Conservation (phyloP, 2,113 vertebrate genomes). For the Paratilapia polleni region DNA sequence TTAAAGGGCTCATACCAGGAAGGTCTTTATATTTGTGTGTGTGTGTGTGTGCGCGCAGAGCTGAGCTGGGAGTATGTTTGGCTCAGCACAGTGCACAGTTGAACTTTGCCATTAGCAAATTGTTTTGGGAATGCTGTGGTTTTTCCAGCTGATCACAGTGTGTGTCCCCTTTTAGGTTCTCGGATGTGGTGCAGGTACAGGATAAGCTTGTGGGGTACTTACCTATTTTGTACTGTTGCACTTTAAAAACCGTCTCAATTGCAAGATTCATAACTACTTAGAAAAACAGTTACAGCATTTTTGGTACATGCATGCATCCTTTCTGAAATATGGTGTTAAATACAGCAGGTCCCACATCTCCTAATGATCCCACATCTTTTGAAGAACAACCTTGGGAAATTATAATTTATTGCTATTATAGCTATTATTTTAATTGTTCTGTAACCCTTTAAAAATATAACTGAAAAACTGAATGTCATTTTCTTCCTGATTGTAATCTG, state of each 20-base stretch:
- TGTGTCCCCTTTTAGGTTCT: background rate
- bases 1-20: slow-evolving; percentile 35
- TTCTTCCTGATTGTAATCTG: slow-evolving; percentile 62
- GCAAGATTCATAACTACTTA: background rate
- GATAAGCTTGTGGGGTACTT: background rate
- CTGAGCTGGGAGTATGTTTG: slow-evolving; percentile 6
- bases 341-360: slow-evolving; percentile 8
- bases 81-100: background rate
- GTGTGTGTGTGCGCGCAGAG: background rate
- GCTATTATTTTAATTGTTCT: background rate
- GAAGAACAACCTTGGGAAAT: background rate
- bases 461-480: slow-evolving; percentile 59
- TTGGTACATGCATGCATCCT: background rate
- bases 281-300: background rate
- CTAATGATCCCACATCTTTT: slow-evolving; percentile 23
- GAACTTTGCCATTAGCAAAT: background rate
- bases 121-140: background rate
- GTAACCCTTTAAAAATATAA: slow-evolving; percentile 30
- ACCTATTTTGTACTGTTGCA: slow-evolving; percentile 41
- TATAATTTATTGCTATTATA: background rate
- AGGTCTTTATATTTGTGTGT: background rate
- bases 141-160: background rate
- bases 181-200: slow-evolving; percentile 17
- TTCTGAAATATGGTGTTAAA: background rate
- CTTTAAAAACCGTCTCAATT: slow-evolving; percentile 11